Conservation (phyloP, 2,888 invertebrate genomes). For the Apamea sordens region DNA sequence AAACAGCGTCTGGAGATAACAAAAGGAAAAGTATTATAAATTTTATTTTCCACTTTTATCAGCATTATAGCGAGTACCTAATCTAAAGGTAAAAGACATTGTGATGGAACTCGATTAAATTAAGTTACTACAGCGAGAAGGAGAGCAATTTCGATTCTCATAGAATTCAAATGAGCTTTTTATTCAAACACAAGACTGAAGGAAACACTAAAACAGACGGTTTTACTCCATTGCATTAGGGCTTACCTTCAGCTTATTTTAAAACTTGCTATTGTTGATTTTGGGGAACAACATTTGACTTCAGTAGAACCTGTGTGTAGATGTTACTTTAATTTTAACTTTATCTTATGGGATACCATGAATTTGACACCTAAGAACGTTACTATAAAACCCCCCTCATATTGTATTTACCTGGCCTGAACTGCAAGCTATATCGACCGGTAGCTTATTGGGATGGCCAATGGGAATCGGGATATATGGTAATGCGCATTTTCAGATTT, state of each 20-base stretch:
- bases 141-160: slow-evolving; percentile 89
- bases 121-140: slow-evolving; percentile 89
- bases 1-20: slow-evolving; percentile 62
- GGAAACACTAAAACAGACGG: slow-evolving; percentile 85
- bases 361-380: background rate
- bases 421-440: slow-evolving; percentile 56
- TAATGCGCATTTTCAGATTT: slow-evolving; percentile 46
- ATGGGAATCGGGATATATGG: slow-evolving; percentile 46
- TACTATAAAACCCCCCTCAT: background rate
- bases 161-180: slow-evolving; percentile 90
- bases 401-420: slow-evolving; percentile 14
- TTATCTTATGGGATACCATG: background rate
- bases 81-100: slow-evolving; percentile 85
- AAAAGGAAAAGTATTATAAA: slow-evolving; percentile 62
- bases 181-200: slow-evolving; percentile 86
- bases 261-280: slow-evolving; percentile 69
- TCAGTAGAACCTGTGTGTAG: background rate
- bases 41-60: slow-evolving; percentile 72
- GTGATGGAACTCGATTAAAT: slow-evolving; percentile 88
- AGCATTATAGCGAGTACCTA: slow-evolving; percentile 77
- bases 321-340: slow-evolving; percentile 4
- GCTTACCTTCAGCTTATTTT: slow-evolving; percentile 74
- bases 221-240: slow-evolving; percentile 78
- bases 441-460: slow-evolving; percentile 51
- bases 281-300: slow-evolving; percentile 40